Conservation (phyloP, 1,140 invertebrate species). For the Prorops nasuta region DNA sequence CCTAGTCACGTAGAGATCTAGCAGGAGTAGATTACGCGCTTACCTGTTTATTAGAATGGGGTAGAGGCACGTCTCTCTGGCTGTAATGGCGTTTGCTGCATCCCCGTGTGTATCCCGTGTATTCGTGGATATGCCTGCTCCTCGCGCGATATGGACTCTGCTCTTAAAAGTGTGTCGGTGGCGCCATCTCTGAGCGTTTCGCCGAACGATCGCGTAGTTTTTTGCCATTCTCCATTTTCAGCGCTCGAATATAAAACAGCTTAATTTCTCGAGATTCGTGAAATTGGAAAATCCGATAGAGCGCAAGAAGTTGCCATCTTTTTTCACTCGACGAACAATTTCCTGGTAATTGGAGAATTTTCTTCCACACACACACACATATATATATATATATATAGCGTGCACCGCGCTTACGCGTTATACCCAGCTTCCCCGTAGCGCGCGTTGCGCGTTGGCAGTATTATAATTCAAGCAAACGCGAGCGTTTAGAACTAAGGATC, state of each 20-base stretch:
- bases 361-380: no score
- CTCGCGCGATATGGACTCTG: neutral
- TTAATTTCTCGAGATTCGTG: no score
- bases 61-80: neutral
- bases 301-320: no score
- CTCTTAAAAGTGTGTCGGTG: conserved; percentile 37
- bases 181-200: conserved; percentile 40
- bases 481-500: no score
- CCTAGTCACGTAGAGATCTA: neutral
- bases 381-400: no score
- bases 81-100: conserved; percentile 25
- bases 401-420: no score
- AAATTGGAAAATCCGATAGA: no score
- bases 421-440: no score
- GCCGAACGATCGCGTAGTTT: conserved; percentile 33
- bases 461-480: no score
- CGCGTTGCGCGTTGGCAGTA: no score
- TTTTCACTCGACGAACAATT: no score
- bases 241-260: conserved; percentile 12
- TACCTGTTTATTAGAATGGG: conserved; percentile 18
- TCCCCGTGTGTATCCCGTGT: neutral
- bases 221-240: conserved; percentile 5
- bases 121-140: neutral
- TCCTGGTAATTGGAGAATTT: no score
- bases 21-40: conserved; percentile 1